Evolutionary conservation across 2,888 invertebrate genomes (phyloP), one percentile per base, ranked within the genome.

Genomic region (Drosophila putrida): DNA sequence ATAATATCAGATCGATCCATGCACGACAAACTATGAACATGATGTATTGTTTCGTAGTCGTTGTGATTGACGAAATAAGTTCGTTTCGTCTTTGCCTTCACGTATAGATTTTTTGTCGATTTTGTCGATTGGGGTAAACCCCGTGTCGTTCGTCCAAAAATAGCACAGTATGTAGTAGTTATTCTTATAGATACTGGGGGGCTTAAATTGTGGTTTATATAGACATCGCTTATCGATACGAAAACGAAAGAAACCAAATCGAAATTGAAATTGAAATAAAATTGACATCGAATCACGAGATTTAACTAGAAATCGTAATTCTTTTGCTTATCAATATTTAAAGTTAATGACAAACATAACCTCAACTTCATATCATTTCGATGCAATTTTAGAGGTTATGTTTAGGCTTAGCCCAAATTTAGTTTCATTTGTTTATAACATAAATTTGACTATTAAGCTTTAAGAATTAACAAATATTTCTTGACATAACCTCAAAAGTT

Each of bases 51-150:
- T 77, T 44, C 44, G 11, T n/a, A 31, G n/a, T 39, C 49, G 36
- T 11, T 3, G 20, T 46, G 59, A 75, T 67, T 78, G 75, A 67
- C 63, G 74, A 75, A 75, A 74, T 67, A 63, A 36, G 11, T 59
- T 49, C 25, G 4, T 31, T 55, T 43, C 33, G 8, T 43, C 25
- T 28, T 28, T 28, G 11, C 20, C 20, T 31, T 20, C 38, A 15
- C 36, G 41, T 20, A 9, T n/a, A 11, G 50, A 20, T 39, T 20
- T 20, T 20, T 20, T 20, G 20, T 28, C 5, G 28, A 28, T 28
- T 28, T 28, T 5, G 28, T 54, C 6, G 33, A n/a, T n/a, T 15
- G 15, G 36, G 58, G 50, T 58, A 72, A 50, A 27, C 54, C 53
- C 55, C 35, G 9, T 20, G 20, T 20, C 20, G 20, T 44, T 4